A percentile compares a stretch with the other conserved stretches of the same genome.
phyloP scores from a whole-genome alignment of 2,888 invertebrate species.

The Eupeodes luniger region DNA sequence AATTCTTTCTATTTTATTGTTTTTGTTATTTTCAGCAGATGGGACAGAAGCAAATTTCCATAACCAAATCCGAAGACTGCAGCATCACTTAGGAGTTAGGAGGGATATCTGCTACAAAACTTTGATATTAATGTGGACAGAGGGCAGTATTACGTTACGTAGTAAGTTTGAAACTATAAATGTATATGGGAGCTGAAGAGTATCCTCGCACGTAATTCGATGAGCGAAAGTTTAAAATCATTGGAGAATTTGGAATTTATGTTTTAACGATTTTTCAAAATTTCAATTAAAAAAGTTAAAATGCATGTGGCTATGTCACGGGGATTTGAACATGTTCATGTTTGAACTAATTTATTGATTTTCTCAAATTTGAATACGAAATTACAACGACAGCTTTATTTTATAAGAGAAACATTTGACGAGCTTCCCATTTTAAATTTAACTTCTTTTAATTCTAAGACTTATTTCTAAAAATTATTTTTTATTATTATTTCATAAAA shows the following conservation, averaged over 20 bases:
- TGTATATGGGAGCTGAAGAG: not conserved
- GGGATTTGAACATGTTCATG: too few species aligned
- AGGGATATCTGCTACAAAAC: not conserved
- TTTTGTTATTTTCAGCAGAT: constrained; percentile 21
- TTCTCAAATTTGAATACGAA: too few species aligned
- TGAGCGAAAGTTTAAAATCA: not conserved
- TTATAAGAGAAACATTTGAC: too few species aligned
- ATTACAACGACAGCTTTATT: too few species aligned
- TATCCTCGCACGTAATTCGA: not conserved
- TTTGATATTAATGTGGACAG: constrained; percentile 31
- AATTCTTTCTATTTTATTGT: not conserved
- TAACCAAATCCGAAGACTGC: constrained; percentile 45
- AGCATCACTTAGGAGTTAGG: not conserved
- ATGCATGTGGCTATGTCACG: not conserved
- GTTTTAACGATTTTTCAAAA: not conserved
- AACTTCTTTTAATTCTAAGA: too few species aligned
- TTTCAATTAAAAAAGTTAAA: not conserved
- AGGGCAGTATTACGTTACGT: constrained; percentile 7
- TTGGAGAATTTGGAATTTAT: not conserved
- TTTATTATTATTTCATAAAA: too few species aligned
- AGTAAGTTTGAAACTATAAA: too few species aligned
- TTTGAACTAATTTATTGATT: too few species aligned
- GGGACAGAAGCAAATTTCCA: constrained; percentile 53
- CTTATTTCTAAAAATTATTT: too few species aligned
- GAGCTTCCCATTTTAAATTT: too few species aligned